Evolutionary conservation across 2,797 vertebrate species (phyloP).

Genomic region (Gambusia yucatana): DNA sequence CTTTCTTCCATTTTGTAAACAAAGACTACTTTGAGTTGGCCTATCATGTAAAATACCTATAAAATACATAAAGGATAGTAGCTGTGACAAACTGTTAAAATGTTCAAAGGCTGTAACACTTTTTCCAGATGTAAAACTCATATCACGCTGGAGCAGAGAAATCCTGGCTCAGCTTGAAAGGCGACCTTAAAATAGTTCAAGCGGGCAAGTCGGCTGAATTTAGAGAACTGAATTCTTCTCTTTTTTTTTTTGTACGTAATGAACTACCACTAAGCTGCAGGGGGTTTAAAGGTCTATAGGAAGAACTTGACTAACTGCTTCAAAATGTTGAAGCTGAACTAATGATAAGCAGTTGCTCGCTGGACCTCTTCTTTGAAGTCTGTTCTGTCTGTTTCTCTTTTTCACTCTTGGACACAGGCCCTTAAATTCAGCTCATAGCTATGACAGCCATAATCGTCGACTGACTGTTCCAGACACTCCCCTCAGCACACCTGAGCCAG

Average conservation of each 20-base stretch:
- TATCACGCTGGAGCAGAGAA: background rate
- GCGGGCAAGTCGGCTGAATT: background rate
- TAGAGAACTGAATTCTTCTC: background rate
- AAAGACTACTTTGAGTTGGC: background rate
- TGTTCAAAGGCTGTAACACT: background rate
- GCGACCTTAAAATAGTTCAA: background rate
- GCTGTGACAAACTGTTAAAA: background rate
- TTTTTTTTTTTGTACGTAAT: background rate
- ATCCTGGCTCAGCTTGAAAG: background rate
- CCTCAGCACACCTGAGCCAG: constrained; percentile 80
- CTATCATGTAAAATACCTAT: background rate
- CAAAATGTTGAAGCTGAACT: constrained; percentile 3
- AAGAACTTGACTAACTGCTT: background rate
- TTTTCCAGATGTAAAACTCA: background rate
- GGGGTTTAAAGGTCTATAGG: background rate
- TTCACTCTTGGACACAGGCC: background rate
- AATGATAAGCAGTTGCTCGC: constrained; percentile 2
- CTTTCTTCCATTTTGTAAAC: background rate
- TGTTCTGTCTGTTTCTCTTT: constrained; percentile 10
- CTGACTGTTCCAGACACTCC: constrained; percentile 53
- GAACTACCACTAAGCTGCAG: background rate
- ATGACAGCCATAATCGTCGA: constrained; percentile 39
- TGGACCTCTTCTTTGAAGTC: constrained; percentile 13
- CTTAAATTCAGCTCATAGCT: constrained; percentile 15
- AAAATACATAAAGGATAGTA: background rate